phyloP scores from a whole-genome alignment of 2,888 invertebrate genomes.

The Protonemura montana region DNA sequence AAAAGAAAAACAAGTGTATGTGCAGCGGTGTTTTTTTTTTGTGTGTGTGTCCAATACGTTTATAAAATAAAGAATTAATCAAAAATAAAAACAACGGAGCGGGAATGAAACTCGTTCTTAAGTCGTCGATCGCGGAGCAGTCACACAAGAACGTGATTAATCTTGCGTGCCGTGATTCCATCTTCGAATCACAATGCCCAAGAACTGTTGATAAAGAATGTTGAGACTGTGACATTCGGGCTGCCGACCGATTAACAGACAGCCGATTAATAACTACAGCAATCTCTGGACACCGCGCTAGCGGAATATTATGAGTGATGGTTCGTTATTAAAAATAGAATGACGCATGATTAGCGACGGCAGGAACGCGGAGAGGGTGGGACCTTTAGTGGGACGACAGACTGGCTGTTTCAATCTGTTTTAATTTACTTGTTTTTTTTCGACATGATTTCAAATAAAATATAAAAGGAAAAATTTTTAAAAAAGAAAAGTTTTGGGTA shows the following conservation, averaged over 20 bases:
- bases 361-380: not conserved
- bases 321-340: not conserved
- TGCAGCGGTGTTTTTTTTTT: not conserved
- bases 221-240: not conserved
- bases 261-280: constrained; percentile 33
- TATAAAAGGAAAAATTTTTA: no score
- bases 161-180: not conserved
- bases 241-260: constrained; percentile 14
- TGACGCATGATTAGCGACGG: not conserved
- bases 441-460: no score
- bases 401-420: not conserved
- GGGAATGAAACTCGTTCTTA: not conserved
- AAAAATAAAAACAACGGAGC: constrained; percentile 35
- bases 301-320: constrained; percentile 22
- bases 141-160: constrained; percentile 39
- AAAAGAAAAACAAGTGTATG: not conserved
- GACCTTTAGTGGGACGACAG: not conserved
- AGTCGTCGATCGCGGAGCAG: not conserved
- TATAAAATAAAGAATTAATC: constrained; percentile 36
- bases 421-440: no score
- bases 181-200: constrained; percentile 15
- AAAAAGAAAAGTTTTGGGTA: no score
- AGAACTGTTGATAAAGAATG: constrained; percentile 35
- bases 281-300: constrained; percentile 4
- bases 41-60: not conserved